Evolutionary conservation across 2,888 invertebrate species (phyloP), one percentile per base, ranked within the genome.

Genomic region (Parthenolecanium corni): DNA sequence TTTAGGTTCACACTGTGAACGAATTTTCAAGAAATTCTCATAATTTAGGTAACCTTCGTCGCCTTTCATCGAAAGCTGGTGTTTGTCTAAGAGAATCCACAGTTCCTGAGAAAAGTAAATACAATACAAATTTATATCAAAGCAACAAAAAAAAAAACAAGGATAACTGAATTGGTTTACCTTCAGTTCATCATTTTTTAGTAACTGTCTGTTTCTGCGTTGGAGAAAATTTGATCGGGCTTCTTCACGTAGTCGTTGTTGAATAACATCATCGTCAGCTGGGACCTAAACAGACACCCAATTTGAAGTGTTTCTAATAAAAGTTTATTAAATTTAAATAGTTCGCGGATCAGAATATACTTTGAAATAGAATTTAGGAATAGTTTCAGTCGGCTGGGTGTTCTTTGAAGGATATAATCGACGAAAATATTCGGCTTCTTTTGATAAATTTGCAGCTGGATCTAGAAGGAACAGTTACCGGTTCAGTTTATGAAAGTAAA

Each of bases 221-320:
- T 93, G 89, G 52, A 95, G 74, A 72, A 93, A 89, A 66, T 89
- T 80, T 2, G 91, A 89, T 70, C 92, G 79, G 0, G 92, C 87
- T 73, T 93, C 93, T 74, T 93, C 92, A 63, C 91, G 78, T 46
- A 93, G 74, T 73, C 90, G 89, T 71, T 87, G 85, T 1, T 85
- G 79, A 3, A 92, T 71, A 5, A 83, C 77, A 70, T 91, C 89
- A 68, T 84, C 84, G 54, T 86, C 82, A 57, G 82, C 80, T 0
- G 91, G 91, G 1, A 89, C 74, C 76, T 75, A 56, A 18, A 70
- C 14, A 21, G 20, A 49, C 6, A 51, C 4, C 31, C 18, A 38
- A 18, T 12, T 1, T 24, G 2, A 36, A 11, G 24, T 3, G 3
- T 11, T 54, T 16, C 38, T 12, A 31, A 9, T 14, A 20, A 20